Evolutionary conservation across 2,888 invertebrate genomes (phyloP).

Genomic region (Drosophila barbarae): DNA sequence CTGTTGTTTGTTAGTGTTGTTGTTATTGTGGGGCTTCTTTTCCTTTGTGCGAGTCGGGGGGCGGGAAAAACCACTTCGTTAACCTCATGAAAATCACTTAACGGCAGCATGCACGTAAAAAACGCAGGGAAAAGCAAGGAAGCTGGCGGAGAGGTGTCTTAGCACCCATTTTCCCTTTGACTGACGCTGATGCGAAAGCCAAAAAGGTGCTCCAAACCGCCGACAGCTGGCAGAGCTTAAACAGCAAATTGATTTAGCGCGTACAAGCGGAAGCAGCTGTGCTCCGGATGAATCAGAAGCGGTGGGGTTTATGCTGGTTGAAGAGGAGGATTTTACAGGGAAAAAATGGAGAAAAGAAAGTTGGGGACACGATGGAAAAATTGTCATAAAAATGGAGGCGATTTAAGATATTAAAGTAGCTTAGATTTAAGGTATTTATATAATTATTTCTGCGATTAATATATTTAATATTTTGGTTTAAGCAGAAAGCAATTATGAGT

Average conservation of each 20-base stretch:
- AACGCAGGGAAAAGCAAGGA: constrained; percentile 3
- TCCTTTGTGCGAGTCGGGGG: constrained; percentile 29
- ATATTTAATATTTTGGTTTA: background rate
- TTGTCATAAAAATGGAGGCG: background rate
- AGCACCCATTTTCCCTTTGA: constrained; percentile 46
- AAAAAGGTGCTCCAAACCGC: constrained; percentile 53
- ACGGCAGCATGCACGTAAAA: constrained; percentile 51
- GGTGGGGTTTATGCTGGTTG: constrained; percentile 15
- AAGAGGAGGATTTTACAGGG: constrained; percentile 5
- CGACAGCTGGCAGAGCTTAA: constrained; percentile 52
- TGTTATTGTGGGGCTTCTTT: constrained; percentile 50
- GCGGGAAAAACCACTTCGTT: constrained; percentile 66
- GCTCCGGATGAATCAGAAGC: constrained; percentile 27
- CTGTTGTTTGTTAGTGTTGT: constrained; percentile 54
- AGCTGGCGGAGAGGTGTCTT: constrained; percentile 9
- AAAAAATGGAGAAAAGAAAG: constrained; percentile 4
- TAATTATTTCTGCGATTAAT: background rate
- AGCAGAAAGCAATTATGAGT: background rate
- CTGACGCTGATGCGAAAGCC: constrained; percentile 50
- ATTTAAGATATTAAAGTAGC: background rate
- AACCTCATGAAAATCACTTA: constrained; percentile 74
- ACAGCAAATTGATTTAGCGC: constrained; percentile 75
- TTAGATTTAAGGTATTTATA: too few relatives aligned
- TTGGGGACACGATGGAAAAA: background rate
- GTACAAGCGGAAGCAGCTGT: constrained; percentile 69